Evolutionary conservation across 1,140 invertebrate genomes (phyloP), one percentile per base, ranked within the genome.

Genomic region (Bombus picipes): DNA sequence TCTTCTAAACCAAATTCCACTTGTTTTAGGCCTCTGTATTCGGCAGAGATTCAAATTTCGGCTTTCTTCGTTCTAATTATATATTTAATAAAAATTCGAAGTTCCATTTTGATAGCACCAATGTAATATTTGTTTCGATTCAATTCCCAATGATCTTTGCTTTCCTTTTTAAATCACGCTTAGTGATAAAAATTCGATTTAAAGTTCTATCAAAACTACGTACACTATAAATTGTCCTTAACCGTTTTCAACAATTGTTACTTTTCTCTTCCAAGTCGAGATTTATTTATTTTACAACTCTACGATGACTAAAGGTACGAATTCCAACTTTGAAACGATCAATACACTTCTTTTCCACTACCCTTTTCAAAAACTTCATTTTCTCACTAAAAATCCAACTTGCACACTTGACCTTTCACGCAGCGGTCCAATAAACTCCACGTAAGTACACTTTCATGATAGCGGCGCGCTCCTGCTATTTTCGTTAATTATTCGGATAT

Each of bases 401-500:
- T 66, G 32, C 32, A 8, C 2, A 9, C 65, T 34, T 18, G 13
- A 34, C 32, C 32, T 18, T 66, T 34, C 32, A 65, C n/a, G 12
- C 9, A n/a, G 3, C 65, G 32, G 8, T 6, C 32, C 13, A n/a
- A 34, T 32, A 66, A 66, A 66, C 22, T 68, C 18, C 18, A 25
- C 34, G 18, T 8, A 66, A 62, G 57, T 66, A 8, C 62, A 8
- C n/a, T 32, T 32, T 32, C 15, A 34, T 18, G 22, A 66, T 66
- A 66, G 32, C n/a, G 28, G 15, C 32, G 15, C 13, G n/a, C 32
- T 8, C n/a, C 57, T 32, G 34, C n/a, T 74, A 74, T 82, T 82
- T 73, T 74, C 71, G 47, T 43, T 75, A 82, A 82, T 74, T 82
- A 82, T 74, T 65, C 71, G 57, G 8, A 74, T 37, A 66, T 66